Evolutionary conservation across 1,140 invertebrate genomes (phyloP).

Genomic region (Arctopsyche grandis): DNA sequence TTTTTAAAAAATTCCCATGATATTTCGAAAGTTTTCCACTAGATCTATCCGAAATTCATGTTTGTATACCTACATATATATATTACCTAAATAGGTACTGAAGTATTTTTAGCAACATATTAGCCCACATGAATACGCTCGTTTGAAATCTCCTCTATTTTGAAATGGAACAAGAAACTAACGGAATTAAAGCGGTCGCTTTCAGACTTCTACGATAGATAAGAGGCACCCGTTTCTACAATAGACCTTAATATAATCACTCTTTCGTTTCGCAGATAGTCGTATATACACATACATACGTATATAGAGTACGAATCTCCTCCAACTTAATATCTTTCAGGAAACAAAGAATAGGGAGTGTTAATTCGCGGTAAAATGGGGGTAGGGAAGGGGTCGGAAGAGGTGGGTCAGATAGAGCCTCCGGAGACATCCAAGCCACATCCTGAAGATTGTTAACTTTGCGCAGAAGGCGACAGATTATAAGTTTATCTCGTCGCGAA

Average conservation of each 20-base stretch:
- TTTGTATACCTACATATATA: too few species aligned
- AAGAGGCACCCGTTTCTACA: background rate
- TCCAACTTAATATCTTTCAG: background rate
- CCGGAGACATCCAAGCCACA: background rate
- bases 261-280: slow-evolving; percentile 18
- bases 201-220: background rate
- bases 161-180: too few species aligned
- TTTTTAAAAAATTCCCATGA: too few species aligned
- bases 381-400: background rate
- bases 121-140: too few species aligned
- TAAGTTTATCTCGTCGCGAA: background rate
- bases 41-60: too few species aligned
- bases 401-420: slow-evolving; percentile 11
- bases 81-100: too few species aligned
- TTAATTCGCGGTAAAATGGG: background rate
- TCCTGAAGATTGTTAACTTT: slow-evolving; percentile 17
- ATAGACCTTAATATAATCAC: slow-evolving; percentile 9
- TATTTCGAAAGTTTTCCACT: too few species aligned
- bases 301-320: background rate
- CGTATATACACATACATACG: background rate
- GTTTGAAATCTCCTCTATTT: too few species aligned
- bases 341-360: slow-evolving; percentile 14
- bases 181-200: too few species aligned
- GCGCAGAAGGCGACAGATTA: background rate
- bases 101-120: too few species aligned